Base-by-base conservation (phyloP, 1,140 invertebrate genomes). In the Macrobrachium nipponense region DNA sequence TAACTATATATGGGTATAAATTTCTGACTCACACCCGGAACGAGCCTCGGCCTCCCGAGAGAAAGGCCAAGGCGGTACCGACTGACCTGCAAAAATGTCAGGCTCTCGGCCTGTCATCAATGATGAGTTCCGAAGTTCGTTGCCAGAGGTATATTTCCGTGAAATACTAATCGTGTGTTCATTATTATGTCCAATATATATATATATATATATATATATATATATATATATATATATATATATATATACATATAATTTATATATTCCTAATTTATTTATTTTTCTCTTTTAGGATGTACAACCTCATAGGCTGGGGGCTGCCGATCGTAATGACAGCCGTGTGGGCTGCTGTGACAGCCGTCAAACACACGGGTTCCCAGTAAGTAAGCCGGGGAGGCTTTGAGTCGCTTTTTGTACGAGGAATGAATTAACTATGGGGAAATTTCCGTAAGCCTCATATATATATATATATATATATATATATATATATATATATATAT, bases 231-330 rank as follows among this genome's bases (percentile, higher is more conserved):
- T 58, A n/a, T 76, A 20, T 44, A 44, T 76, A 7, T 76, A 20
- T 43, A 20, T 27, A 12, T 27, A 17, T 23, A 20, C 8, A 5
- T n/a, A n/a, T n/a, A n/a, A n/a, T n/a, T n/a, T n/a, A n/a, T n/a
- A n/a, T n/a, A n/a, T 17, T 17, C 43, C 27, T 58, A 20, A 17
- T n/a, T 20, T 36, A 43, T 27, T 60, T 23, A 0, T 60, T 60
- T 20, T 58, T 66, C 61, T 43, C 23, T 36, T 18, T 18, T 68
- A 86, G 83, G 36, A 58, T 86, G 23, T 86, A 96, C 91, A 93
- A 94, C 77, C 90, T 94, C 10, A 91, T 96, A 8, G 97, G 96
- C 27, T 98, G 96, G 96, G 95, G 96, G 87, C 92, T 94, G 70
- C 95, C 96, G 0, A 91, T 95, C 0, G 66, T 96, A 0, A 93